phyloP scores from a whole-genome alignment of 2,113 vertebrate species.

The Protobothrops mucrosquamatus region DNA sequence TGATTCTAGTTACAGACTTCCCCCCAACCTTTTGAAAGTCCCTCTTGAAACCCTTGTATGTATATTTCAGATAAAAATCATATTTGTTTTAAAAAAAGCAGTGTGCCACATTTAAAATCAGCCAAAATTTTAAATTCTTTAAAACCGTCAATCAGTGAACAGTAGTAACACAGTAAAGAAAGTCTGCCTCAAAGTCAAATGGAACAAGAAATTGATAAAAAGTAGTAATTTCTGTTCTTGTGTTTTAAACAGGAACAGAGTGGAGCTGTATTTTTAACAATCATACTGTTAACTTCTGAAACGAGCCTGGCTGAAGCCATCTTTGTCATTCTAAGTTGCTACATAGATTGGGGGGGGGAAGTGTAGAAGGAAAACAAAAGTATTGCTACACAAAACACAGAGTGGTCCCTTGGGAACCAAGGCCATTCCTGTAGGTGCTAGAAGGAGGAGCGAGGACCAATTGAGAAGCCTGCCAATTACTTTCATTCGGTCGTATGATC shows the following conservation, averaged over 20 bases:
- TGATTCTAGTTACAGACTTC: neutral
- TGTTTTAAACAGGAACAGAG: neutral
- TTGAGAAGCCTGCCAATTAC: no score
- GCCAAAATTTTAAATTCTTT: neutral
- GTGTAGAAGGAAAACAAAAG: no score
- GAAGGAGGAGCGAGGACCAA: no score
- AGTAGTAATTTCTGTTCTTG: neutral
- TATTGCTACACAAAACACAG: no score
- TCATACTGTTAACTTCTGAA: no score
- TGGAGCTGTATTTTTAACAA: neutral
- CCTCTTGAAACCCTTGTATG: neutral
- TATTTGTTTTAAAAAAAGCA: neutral
- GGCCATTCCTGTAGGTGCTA: no score
- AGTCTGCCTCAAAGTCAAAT: neutral
- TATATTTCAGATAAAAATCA: neutral
- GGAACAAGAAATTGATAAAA: neutral
- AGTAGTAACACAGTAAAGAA: neutral
- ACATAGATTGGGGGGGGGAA: no score
- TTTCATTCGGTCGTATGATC: no score
- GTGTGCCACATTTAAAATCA: neutral
- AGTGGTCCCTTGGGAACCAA: no score
- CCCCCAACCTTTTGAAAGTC: neutral
- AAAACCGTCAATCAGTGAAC: neutral
- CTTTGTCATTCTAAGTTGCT: no score
- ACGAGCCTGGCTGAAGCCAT: no score